These are phyloP conservation scores for Sebastes oblongus DNA, from an alignment of 2,797 vertebrate genomes.

Conservation along the genomic window DNA sequence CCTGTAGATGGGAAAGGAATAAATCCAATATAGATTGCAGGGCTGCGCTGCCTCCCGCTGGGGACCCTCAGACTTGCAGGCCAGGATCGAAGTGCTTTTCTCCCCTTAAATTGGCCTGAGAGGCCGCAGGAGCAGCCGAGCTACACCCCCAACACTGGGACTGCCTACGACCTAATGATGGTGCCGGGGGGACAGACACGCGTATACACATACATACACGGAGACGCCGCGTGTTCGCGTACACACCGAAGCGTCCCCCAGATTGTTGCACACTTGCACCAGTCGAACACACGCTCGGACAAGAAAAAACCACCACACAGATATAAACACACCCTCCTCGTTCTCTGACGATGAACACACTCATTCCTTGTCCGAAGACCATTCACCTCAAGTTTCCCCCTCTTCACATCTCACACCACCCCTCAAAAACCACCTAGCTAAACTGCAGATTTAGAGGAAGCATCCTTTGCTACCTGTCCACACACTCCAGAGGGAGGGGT, in stretches of 20 bases:
- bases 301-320: constrained; percentile 48
- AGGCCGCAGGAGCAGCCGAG: constrained; percentile 62
- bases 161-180: constrained; percentile 80
- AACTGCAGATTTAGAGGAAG: constrained; percentile 65
- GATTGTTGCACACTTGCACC: constrained; percentile 56
- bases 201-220: constrained; percentile 26
- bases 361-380: constrained; percentile 60
- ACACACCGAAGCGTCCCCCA: constrained; percentile 40
- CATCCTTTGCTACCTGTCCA: constrained; percentile 54
- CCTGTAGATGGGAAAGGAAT: constrained; percentile 83
- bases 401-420: constrained; percentile 60
- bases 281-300: constrained; percentile 37
- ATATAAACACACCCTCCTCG: constrained; percentile 56
- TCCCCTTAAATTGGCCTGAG: constrained; percentile 80
- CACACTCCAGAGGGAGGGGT: constrained; percentile 51
- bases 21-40: constrained; percentile 89
- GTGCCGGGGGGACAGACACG: constrained; percentile 43
- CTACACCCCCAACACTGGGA: constrained; percentile 65
- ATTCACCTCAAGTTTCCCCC: constrained; percentile 66
- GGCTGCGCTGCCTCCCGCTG: constrained; percentile 80
- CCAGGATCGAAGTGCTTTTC: constrained; percentile 82
- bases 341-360: constrained; percentile 55
- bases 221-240: background rate
- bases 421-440: constrained; percentile 52
- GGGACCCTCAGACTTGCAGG: constrained; percentile 81